phyloP scores from a whole-genome alignment of 2,797 vertebrate species.

The Microchirus variegatus region DNA sequence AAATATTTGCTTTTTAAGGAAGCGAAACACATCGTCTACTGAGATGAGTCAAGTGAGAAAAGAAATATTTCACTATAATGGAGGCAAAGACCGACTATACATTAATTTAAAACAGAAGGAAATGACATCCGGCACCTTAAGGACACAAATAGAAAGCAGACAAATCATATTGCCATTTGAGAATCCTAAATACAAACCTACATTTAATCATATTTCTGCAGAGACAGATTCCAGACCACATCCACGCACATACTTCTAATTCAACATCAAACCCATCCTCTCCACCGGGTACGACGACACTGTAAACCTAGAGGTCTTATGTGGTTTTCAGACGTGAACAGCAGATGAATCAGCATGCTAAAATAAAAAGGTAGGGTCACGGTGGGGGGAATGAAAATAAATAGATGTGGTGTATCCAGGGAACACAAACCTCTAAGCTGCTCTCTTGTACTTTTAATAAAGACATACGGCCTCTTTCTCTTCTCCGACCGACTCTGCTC shows the following conservation, averaged over 20 bases:
- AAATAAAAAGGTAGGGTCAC: constrained; percentile 91
- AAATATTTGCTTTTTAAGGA: constrained; percentile 4
- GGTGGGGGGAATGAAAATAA: constrained; percentile 83
- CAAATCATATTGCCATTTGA: constrained; percentile 4
- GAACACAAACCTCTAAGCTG: constrained; percentile 76
- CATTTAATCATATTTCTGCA: constrained; percentile 37
- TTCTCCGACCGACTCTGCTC: constrained; percentile 43
- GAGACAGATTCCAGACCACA: constrained; percentile 23
- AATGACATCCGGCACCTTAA: neutral
- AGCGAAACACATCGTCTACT: constrained; percentile 17
- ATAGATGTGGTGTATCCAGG: constrained; percentile 86
- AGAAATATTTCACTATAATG: neutral
- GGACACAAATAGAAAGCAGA: constrained; percentile 11
- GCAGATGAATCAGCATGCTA: constrained; percentile 92
- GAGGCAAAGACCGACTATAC: no score
- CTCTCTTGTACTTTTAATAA: constrained; percentile 78
- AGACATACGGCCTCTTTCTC: constrained; percentile 40
- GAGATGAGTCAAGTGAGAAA: neutral
- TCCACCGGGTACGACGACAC: constrained; percentile 68
- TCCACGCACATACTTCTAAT: constrained; percentile 41
- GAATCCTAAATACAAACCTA: constrained; percentile 31
- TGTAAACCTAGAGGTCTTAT: constrained; percentile 87
- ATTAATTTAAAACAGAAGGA: neutral
- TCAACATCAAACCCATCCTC: constrained; percentile 49
- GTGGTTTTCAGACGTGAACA: constrained; percentile 88